phyloP scores from a whole-genome alignment of 2,888 invertebrate genomes.

The Oasisia sp. region DNA sequence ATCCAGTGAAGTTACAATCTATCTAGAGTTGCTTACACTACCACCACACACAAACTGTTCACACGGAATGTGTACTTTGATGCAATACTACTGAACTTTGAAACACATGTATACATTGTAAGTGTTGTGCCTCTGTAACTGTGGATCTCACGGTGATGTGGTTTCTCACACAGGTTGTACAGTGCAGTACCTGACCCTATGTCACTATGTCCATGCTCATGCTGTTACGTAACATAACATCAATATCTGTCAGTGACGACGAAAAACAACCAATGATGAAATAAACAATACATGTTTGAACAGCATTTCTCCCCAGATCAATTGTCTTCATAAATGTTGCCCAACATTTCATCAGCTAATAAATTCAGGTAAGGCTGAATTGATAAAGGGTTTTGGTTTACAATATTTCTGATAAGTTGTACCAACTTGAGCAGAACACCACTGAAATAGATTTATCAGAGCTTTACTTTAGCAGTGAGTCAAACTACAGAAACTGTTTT shows the following conservation, averaged over 20 bases:
- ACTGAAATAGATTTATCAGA: too few relatives aligned
- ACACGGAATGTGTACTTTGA: not conserved
- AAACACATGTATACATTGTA: not conserved
- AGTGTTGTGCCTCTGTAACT: too few relatives aligned
- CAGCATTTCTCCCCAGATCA: not conserved
- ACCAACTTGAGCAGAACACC: too few relatives aligned
- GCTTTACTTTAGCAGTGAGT: too few relatives aligned
- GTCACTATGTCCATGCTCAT: too few relatives aligned
- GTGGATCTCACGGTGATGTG: too few relatives aligned
- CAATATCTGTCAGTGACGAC: too few relatives aligned
- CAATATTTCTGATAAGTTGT: too few relatives aligned
- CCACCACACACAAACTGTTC: not conserved
- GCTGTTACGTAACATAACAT: too few relatives aligned
- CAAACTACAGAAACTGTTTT: too few relatives aligned
- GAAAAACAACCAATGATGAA: not conserved
- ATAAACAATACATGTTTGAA: not conserved
- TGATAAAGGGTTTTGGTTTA: not conserved
- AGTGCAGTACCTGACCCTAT: too few relatives aligned
- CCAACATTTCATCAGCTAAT: not conserved
- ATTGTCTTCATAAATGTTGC: not conserved
- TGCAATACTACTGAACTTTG: not conserved
- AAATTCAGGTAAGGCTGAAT: not conserved
- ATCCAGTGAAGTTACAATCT: not conserved
- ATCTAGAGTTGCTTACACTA: not conserved
- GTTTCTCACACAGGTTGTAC: too few relatives aligned